These are phyloP conservation scores for Aspidiotus destructor DNA, from an alignment of 2,888 invertebrate species.

Conservation along the genomic window DNA sequence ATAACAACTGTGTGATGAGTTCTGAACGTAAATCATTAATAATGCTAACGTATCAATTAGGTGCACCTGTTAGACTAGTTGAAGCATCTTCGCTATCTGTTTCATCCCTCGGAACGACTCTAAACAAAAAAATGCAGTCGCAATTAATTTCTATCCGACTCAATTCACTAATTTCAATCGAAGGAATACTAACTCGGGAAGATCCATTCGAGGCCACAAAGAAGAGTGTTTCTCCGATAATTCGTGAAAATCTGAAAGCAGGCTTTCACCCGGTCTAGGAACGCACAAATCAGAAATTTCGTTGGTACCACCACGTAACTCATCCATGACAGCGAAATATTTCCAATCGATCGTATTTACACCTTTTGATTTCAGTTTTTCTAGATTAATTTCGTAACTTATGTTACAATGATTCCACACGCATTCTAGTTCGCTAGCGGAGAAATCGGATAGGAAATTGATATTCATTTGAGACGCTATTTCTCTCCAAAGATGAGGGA, in stretches of 20 bases:
- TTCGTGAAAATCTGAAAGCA: constrained; percentile 29
- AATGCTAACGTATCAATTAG: background rate
- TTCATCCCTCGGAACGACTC: constrained; percentile 4
- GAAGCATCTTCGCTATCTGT: constrained; percentile 20
- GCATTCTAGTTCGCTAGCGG: constrained; percentile 33
- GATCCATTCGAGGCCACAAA: background rate
- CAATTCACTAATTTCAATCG: background rate
- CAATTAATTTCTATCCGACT: background rate
- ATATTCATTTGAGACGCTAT: constrained; percentile 34
- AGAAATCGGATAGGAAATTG: constrained; percentile 33
- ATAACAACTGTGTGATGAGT: too few species aligned
- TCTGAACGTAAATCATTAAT: background rate
- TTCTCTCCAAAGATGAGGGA: constrained; percentile 28
- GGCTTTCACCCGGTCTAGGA: constrained; percentile 34
- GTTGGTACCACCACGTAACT: constrained; percentile 34
- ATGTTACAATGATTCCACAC: constrained; percentile 34
- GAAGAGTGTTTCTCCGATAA: background rate
- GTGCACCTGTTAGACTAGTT: background rate
- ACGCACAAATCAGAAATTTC: constrained; percentile 33
- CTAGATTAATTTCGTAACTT: constrained; percentile 34
- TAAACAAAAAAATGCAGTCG: background rate
- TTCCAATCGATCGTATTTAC: constrained; percentile 34
- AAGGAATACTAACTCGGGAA: background rate
- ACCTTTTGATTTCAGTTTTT: constrained; percentile 34
- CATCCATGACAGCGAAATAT: constrained; percentile 36